A percentile compares a stretch with the other conserved stretches of the same genome.
Evolutionary conservation across 1,140 invertebrate species (phyloP).

Genomic region (Melanaphis sacchari): DNA sequence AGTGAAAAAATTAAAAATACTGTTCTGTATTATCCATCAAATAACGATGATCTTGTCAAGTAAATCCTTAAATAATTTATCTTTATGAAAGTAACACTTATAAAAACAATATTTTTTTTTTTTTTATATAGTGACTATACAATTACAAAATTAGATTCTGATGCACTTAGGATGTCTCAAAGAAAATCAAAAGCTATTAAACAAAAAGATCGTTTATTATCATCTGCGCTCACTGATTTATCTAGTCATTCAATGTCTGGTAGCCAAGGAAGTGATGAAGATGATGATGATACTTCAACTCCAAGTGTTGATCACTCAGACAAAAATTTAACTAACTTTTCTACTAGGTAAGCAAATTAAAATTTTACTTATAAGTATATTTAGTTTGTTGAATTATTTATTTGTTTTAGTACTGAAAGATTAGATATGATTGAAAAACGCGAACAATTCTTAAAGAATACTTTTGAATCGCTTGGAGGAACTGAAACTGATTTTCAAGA

Average conservation of each 20-base stretch:
- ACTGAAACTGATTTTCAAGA: background rate
- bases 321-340: slow-evolving; percentile 61
- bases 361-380: background rate
- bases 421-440: slow-evolving; percentile 49
- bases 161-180: slow-evolving; percentile 80
- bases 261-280: slow-evolving; percentile 80
- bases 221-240: slow-evolving; percentile 27
- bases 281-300: slow-evolving; percentile 74
- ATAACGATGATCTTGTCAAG: slow-evolving; percentile 35
- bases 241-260: slow-evolving; percentile 69
- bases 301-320: slow-evolving; percentile 78
- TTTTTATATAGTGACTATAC: slow-evolving; percentile 39
- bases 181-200: slow-evolving; percentile 66
- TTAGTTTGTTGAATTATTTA: background rate
- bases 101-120: background rate
- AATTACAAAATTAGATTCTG: slow-evolving; percentile 71
- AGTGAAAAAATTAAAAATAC: slow-evolving; percentile 38
- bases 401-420: slow-evolving; percentile 19
- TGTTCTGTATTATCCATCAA: slow-evolving; percentile 29
- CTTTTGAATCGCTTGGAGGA: slow-evolving; percentile 25
- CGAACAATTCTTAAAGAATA: slow-evolving; percentile 44
- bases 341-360: slow-evolving; percentile 56
- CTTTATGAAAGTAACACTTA: background rate
- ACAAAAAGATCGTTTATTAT: slow-evolving; percentile 53
- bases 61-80: slow-evolving; percentile 22